phyloP scores from a whole-genome alignment of 30 jellyfish, hydroid and myxozoan species.

The Aurelia aurita complex sp. Pacific region DNA sequence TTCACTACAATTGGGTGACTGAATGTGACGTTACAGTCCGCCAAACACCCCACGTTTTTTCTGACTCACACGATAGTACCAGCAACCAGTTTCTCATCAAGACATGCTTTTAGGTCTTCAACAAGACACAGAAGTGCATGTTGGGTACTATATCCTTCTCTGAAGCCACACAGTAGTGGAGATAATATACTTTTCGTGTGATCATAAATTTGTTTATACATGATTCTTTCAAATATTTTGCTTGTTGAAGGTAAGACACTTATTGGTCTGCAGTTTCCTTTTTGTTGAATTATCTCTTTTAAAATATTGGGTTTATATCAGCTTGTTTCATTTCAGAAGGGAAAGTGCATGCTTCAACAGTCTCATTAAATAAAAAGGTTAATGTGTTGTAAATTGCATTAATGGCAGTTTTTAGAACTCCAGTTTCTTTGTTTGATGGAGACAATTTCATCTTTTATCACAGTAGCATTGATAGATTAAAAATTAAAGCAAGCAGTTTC shows the following conservation, averaged over 20 bases:
- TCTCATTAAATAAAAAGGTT: slow-evolving; percentile 8
- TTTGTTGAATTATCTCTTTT: neutral
- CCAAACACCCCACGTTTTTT: too few species aligned
- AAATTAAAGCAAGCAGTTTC: neutral
- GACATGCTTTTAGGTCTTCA: too few species aligned
- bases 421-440: slow-evolving; percentile 7
- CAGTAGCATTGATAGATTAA: neutral
- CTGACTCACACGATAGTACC: too few species aligned
- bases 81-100: too few species aligned
- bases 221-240: too few species aligned
- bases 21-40: too few species aligned
- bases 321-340: slow-evolving; percentile 27
- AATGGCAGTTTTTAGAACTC: slow-evolving; percentile 16
- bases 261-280: too few species aligned
- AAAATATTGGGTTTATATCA: neutral
- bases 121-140: too few species aligned
- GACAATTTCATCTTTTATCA: neutral
- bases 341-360: slow-evolving; percentile 7
- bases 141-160: slow-evolving; percentile 13
- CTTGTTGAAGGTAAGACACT: too few species aligned
- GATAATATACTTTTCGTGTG: slow-evolving; percentile 4
- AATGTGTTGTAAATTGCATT: neutral
- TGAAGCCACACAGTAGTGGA: slow-evolving; percentile 38
- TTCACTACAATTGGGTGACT: too few species aligned
- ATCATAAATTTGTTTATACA: neutral